Base-by-base conservation (phyloP, 2,888 invertebrate genomes). In the Sylvicola fuscatus region DNA sequence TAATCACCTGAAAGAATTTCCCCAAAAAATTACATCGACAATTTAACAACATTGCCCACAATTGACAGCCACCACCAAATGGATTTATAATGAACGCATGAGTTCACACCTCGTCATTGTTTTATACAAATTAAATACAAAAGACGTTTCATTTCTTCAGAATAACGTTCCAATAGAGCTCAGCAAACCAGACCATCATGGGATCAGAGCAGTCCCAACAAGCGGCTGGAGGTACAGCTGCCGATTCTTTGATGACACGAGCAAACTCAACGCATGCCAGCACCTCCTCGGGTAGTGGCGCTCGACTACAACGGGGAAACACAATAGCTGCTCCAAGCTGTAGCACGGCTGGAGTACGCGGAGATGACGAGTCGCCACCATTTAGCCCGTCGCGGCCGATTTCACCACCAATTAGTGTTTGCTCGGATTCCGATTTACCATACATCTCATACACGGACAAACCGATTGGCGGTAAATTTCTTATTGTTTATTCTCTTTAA, bases 381-480 rank as follows among this genome's bases (percentile, higher is more conserved):
- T 33, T 34, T 29, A 29, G 14, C 12, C 30, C 37, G 14, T 53
- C 60, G 1, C 58, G 66, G 0, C 67, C 78, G 2, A 76, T 74
- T 4, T 86, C 86, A 1, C 87, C 87, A 0, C 83, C 86, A 0
- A 77, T 84, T 0, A 87, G 86, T 46, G 75, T 89, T 8, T 87
- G 87, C 51, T 83, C 83, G 0, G 84, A 86, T 52, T 79, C 83
- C 0, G 89, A 89, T 53, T 60, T 89, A 36, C 89, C 89, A 0
- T 89, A 89, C 53, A 83, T 89, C 46, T 87, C 87, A 0, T 89
- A 90, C 45, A 87, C 87, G 0, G 86, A 83, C 51, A 64, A 84
- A 38, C 86, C 87, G 8, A 89, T 89, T 36, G 86, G 86, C 48
- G 80, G 79, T 75, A 51, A 46, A 43, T 28, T 33, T 21, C 4